These are phyloP conservation scores for Catharus minimus DNA, from an alignment of 2,113 vertebrate genomes.

Conservation along the genomic window DNA sequence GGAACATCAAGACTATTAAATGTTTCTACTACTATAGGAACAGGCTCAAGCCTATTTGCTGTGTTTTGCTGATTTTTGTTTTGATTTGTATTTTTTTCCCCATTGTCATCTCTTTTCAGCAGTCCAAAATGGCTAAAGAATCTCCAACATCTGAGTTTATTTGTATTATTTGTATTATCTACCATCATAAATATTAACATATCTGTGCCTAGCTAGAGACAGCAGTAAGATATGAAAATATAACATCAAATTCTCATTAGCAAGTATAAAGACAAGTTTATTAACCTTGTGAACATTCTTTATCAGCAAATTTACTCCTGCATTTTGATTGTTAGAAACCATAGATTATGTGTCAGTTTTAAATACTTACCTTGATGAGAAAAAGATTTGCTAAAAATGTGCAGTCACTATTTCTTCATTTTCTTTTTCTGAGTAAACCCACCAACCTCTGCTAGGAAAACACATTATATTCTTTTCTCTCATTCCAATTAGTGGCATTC, in stretches of 20 bases:
- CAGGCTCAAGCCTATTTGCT: fast-evolving
- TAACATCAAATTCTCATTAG: background rate
- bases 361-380: background rate
- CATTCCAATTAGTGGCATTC: background rate
- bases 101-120: background rate
- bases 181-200: background rate
- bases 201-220: background rate
- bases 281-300: background rate
- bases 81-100: background rate
- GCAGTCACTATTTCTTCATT: background rate
- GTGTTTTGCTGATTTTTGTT: background rate
- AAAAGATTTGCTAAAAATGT: background rate
- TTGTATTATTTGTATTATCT: background rate
- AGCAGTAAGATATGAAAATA: background rate
- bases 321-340: background rate
- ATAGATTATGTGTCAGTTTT: background rate
- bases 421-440: background rate
- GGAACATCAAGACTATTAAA: background rate
- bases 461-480: background rate
- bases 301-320: background rate
- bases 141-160: background rate
- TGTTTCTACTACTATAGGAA: background rate
- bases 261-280: background rate
- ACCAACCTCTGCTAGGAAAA: background rate
- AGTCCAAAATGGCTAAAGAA: background rate